Evolutionary conservation across 2,888 invertebrate genomes (phyloP).

Genomic region (Heliconius cydno): DNA sequence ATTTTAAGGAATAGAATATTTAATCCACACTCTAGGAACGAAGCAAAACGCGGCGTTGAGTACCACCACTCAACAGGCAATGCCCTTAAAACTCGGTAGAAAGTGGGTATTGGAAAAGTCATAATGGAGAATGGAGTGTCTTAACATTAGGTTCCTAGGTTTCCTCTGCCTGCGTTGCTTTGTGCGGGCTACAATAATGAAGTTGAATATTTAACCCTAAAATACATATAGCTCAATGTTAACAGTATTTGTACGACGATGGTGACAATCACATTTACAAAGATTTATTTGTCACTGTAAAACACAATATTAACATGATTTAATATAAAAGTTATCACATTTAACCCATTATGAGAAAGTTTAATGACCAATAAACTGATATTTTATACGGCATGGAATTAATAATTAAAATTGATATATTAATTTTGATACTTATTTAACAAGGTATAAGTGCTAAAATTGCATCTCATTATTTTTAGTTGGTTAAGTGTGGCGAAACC

Average conservation of each 20-base stretch:
- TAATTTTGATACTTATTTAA: slow-evolving; percentile 21
- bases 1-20: too few species aligned
- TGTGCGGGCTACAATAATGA: too few species aligned
- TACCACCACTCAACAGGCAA: too few species aligned
- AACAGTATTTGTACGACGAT: neutral
- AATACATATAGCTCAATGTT: too few species aligned
- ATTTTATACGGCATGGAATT: slow-evolving; percentile 42
- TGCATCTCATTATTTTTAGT: neutral
- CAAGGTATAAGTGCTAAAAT: slow-evolving; percentile 21
- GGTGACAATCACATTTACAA: slow-evolving; percentile 5
- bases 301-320: slow-evolving; percentile 41
- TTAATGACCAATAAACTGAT: slow-evolving; percentile 46
- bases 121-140: too few species aligned
- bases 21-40: too few species aligned
- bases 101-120: too few species aligned
- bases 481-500: slow-evolving; percentile 41
- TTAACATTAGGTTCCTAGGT: too few species aligned
- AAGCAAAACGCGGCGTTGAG: too few species aligned
- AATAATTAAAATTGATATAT: slow-evolving; percentile 12
- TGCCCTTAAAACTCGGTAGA: too few species aligned
- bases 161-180: too few species aligned
- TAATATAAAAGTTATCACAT: slow-evolving; percentile 44
- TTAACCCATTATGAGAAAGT: slow-evolving; percentile 45
- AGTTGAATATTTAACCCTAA: neutral
- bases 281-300: slow-evolving; percentile 30